Evolutionary conservation across 1,140 invertebrate species (phyloP), one percentile per base, ranked within the genome.

Genomic region (Trypoxylus dichotomus): DNA sequence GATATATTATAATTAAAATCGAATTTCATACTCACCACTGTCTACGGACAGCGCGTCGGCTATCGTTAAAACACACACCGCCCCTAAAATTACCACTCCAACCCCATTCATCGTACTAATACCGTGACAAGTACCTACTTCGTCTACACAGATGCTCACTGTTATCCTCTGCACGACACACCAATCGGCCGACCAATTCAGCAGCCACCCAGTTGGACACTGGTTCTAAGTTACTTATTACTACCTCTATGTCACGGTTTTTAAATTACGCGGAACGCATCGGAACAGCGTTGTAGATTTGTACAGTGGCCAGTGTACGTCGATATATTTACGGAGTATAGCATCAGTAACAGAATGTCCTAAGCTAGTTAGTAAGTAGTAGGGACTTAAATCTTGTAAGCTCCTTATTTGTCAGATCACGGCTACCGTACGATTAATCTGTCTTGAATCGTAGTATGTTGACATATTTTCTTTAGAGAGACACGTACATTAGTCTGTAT

Each of bases 381-480:
- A 68, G 60, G 60, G 60, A 68, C 60, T 29, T 68, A 68, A 68
- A 68, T 68, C 60, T 68, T 68, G 60, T 10, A 68, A 68, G 60
- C 60, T 68, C 60, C 60, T 24, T 68, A 68, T 68, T 68, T 68
- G 60, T 68, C 60, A 29, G 60, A 27, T 68, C 27, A 68, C 60
- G 21, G 60, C 60, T 27, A 68, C 21, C 13, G 47, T 29, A 24
- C 60, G 27, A 68, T 68, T 24, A 68, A 68, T 68, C 24, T 29
- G 21, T 10, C 21, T 13, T 25, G 21, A n/a, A 21, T 27, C 60
- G 21, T 3, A 25, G 19, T 29, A 68, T 8, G 27, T 13, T 68
- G 60, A 68, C 60, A 68, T 27, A 68, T 68, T 68, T 68, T 29
- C 60, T 68, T n/a, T 54, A 29, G 60, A 68, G 25, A 27, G 47